Percentiles rank a stretch among this genome's conserved stretches.
phyloP scores from a whole-genome alignment of 2,113 vertebrate species.

The Petaurus breviceps region DNA sequence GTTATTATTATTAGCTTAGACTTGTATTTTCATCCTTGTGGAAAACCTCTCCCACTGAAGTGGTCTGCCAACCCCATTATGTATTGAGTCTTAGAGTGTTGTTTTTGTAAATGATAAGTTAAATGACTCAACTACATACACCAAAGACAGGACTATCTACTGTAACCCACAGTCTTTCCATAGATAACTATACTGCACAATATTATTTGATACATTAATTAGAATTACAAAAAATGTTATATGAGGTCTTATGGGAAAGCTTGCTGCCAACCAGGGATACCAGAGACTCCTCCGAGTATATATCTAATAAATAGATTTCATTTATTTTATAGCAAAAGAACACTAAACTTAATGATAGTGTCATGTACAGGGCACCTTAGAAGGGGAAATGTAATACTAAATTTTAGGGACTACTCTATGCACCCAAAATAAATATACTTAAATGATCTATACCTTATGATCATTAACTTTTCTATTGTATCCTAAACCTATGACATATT shows the following conservation, averaged over 20 bases:
- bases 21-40: neutral
- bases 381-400: neutral
- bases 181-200: too few relatives aligned
- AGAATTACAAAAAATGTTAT: neutral
- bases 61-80: neutral
- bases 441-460: neutral
- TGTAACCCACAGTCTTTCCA: too few relatives aligned
- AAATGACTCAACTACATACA: neutral
- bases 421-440: neutral
- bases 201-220: neutral
- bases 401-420: neutral
- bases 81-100: neutral
- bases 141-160: neutral
- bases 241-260: neutral
- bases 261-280: neutral
- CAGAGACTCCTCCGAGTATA: neutral
- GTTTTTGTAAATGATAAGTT: neutral
- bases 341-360: neutral
- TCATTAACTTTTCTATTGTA: neutral
- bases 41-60: neutral
- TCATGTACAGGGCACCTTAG: neutral
- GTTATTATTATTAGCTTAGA: neutral
- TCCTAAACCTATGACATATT: neutral
- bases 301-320: neutral
- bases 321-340: conserved; percentile 18